Evolutionary conservation across 2,113 vertebrate genomes (phyloP).

Genomic region (Pterocles orientalis): DNA sequence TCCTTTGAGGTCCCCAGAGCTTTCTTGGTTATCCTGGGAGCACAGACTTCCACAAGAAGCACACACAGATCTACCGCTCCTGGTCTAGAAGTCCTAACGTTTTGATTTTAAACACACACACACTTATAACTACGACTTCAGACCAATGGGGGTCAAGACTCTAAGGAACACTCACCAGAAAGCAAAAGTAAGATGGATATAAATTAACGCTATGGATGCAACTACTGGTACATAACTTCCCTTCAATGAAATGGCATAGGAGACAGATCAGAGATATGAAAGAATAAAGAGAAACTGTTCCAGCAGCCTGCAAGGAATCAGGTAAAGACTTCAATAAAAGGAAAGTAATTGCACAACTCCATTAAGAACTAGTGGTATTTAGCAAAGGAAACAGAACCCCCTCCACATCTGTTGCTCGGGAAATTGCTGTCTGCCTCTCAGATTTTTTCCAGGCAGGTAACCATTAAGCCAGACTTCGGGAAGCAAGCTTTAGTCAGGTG

Average conservation of each 20-base stretch:
- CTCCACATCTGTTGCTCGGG: background rate
- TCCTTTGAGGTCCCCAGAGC: background rate
- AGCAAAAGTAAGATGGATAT: background rate
- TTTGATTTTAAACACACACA: background rate
- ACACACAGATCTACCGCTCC: background rate
- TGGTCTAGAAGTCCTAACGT: background rate
- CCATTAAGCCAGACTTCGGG: background rate
- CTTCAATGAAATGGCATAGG: background rate
- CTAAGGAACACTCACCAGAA: background rate
- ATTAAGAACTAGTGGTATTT: background rate
- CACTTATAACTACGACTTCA: background rate
- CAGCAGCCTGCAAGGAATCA: background rate
- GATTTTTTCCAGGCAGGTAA: slow-evolving; percentile 20
- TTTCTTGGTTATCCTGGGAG: background rate
- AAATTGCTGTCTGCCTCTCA: background rate
- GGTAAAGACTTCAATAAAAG: background rate
- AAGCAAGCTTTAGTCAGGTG: background rate
- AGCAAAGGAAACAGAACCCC: background rate
- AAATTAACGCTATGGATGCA: background rate
- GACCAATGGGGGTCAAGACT: background rate
- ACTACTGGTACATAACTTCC: background rate
- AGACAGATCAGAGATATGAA: background rate
- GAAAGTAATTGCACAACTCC: background rate
- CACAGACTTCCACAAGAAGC: background rate
- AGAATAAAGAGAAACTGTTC: background rate